Percentiles rank a stretch among this genome's conserved stretches.
Evolutionary conservation across 1,140 invertebrate genomes (phyloP).

Genomic region (Heliconius hermathena): DNA sequence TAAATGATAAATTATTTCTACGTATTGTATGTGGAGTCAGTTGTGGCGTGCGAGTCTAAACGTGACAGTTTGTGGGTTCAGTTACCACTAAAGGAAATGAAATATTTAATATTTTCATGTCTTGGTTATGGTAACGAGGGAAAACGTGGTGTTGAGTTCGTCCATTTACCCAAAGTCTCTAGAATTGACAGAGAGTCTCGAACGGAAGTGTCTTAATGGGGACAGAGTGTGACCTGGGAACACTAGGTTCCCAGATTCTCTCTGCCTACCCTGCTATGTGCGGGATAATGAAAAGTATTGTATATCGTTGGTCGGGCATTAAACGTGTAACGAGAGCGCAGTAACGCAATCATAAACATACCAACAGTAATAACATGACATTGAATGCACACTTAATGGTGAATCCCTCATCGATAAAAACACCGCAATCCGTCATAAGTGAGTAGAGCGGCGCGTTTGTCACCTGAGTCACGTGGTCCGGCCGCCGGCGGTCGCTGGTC

Average conservation of each 20-base stretch:
- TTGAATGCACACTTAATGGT: slow-evolving; percentile 17
- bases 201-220: too few species aligned
- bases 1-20: slow-evolving; percentile 19
- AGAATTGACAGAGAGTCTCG: not conserved
- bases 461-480: slow-evolving; percentile 74
- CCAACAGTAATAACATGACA: slow-evolving; percentile 5
- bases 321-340: not conserved
- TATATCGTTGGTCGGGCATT: not conserved
- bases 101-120: too few species aligned
- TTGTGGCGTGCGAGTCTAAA: too few species aligned
- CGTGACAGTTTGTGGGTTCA: too few species aligned
- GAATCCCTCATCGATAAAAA: slow-evolving; percentile 56
- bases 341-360: not conserved
- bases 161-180: not conserved
- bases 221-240: too few species aligned
- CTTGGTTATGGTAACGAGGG: too few species aligned
- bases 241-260: too few species aligned
- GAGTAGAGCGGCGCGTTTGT: slow-evolving; percentile 61
- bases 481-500: slow-evolving; percentile 41
- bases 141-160: too few species aligned
- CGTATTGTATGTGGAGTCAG: too few species aligned
- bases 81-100: too few species aligned
- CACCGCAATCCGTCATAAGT: slow-evolving; percentile 53
- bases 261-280: too few species aligned
- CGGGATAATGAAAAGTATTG: too few species aligned